Percentiles rank a stretch among this genome's conserved stretches.
Conservation (phyloP, 2,888 invertebrate genomes). For the Caenorhabditis japonica region DNA sequence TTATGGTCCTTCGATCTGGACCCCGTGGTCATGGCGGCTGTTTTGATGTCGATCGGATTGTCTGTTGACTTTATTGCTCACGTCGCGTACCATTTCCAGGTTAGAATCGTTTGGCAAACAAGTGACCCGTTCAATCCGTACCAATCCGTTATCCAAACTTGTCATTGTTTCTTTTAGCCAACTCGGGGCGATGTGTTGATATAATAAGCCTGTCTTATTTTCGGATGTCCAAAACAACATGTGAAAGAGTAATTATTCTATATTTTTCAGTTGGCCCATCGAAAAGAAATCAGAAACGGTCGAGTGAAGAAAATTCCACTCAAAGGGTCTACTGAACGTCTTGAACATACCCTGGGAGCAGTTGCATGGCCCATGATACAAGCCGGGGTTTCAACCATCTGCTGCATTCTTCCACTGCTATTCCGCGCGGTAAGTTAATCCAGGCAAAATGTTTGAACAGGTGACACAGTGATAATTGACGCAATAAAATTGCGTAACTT, state of each 20-base stretch:
- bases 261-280: constrained; percentile 62
- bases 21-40: constrained; percentile 75
- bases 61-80: constrained; percentile 77
- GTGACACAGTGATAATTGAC: constrained; percentile 39
- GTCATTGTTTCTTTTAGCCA: constrained; percentile 16
- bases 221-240: constrained; percentile 2
- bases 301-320: constrained; percentile 68
- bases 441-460: constrained; percentile 40
- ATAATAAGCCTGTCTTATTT: no score
- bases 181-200: no score
- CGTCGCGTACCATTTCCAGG: constrained; percentile 75
- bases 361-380: constrained; percentile 77
- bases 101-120: constrained; percentile 37
- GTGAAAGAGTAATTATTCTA: neutral
- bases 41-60: constrained; percentile 76
- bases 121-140: constrained; percentile 11
- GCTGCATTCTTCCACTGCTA: constrained; percentile 73
- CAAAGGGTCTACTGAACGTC: constrained; percentile 63
- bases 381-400: constrained; percentile 73
- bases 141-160: constrained; percentile 26
- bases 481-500: constrained; percentile 38
- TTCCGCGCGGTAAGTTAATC: constrained; percentile 64
- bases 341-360: constrained; percentile 69
- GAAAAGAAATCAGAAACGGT: constrained; percentile 67
- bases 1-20: constrained; percentile 75